These are phyloP conservation scores for Caradrina clavipalpis DNA, from an alignment of 2,888 invertebrate genomes.

Conservation along the genomic window DNA sequence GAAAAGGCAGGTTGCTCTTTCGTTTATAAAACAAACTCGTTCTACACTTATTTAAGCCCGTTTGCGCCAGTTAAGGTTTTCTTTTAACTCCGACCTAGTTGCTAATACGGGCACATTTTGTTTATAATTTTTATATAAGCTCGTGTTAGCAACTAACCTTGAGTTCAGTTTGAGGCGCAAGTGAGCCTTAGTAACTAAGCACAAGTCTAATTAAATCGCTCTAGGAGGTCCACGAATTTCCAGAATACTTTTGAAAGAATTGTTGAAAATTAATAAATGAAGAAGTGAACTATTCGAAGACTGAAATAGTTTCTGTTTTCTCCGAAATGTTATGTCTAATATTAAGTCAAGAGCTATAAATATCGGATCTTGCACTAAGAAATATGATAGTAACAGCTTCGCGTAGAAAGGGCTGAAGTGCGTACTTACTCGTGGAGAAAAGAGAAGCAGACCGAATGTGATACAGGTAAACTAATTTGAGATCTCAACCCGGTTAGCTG, in stretches of 20 bases:
- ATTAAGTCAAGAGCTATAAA: background rate
- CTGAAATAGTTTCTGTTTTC: background rate
- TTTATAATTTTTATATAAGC: too few species aligned
- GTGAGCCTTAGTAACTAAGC: background rate
- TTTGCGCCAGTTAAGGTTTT: too few species aligned
- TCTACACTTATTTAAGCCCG: too few species aligned
- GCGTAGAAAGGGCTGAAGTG: slow-evolving; percentile 3
- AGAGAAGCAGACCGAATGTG: slow-evolving; percentile 37
- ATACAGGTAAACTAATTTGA: slow-evolving; percentile 54
- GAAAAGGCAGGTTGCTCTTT: too few species aligned
- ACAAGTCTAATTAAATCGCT: slow-evolving; percentile 28
- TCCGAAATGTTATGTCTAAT: background rate
- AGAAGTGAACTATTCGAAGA: background rate
- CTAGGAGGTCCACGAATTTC: background rate
- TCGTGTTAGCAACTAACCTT: background rate
- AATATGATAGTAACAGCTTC: background rate
- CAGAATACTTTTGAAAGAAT: background rate
- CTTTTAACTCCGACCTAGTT: too few species aligned
- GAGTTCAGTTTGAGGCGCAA: background rate
- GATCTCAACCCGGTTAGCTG: slow-evolving; percentile 48
- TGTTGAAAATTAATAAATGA: slow-evolving; percentile 2
- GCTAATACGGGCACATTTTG: too few species aligned
- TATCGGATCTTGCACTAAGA: background rate
- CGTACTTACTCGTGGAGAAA: slow-evolving; percentile 13
- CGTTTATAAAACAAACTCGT: too few species aligned